phyloP scores from a whole-genome alignment of 1,140 invertebrate genomes.

The Calosoma granatense region DNA sequence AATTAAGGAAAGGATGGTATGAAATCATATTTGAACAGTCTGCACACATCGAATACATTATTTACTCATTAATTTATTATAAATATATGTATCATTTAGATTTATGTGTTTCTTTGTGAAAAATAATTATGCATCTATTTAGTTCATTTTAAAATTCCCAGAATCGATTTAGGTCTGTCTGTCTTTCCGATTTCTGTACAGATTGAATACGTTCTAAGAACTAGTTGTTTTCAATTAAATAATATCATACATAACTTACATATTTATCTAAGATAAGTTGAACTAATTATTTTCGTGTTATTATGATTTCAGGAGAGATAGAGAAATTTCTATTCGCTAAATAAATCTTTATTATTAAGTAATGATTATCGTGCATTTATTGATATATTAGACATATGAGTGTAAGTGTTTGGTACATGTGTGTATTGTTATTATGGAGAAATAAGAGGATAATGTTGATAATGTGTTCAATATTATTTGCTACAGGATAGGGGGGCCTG shows the following conservation, averaged over 20 bases:
- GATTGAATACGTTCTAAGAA: too few relatives aligned
- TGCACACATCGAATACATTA: neutral
- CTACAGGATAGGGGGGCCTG: neutral
- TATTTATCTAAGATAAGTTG: too few relatives aligned
- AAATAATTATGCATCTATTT: neutral
- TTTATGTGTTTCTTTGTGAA: neutral
- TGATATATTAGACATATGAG: neutral
- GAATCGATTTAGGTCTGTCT: too few relatives aligned
- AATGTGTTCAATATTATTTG: neutral
- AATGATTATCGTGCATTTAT: neutral
- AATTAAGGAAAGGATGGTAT: neutral
- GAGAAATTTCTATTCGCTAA: too few relatives aligned
- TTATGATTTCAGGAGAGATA: too few relatives aligned
- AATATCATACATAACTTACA: too few relatives aligned
- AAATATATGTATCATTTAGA: neutral
- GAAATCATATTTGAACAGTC: neutral
- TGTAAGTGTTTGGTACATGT: neutral
- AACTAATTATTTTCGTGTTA: too few relatives aligned
- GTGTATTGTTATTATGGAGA: neutral
- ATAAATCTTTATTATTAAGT: neutral
- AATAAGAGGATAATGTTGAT: too few relatives aligned
- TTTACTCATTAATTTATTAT: neutral
- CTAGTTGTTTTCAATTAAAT: too few relatives aligned
- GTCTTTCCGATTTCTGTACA: too few relatives aligned
- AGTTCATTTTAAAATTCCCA: neutral